These are phyloP conservation scores for Periophthalmus modestus DNA, from an alignment of 2,113 vertebrate genomes.

Conservation along the genomic window DNA sequence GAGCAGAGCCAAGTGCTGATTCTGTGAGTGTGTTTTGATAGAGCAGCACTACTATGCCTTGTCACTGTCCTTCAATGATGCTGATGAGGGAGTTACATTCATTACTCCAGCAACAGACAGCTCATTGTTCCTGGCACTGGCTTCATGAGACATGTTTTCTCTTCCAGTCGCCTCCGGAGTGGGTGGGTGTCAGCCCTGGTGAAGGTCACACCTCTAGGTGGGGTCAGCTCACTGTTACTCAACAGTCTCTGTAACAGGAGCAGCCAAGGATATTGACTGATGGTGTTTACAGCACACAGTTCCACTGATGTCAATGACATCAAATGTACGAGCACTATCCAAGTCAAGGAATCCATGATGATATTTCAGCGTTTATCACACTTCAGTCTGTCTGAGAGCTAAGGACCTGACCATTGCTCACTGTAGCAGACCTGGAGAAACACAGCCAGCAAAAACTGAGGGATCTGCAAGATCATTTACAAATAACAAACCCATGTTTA, in stretches of 20 bases:
- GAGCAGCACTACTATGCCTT: conserved; percentile 20
- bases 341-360: conserved; percentile 41
- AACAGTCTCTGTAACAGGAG: conserved; percentile 32
- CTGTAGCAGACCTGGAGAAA: neutral
- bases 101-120: conserved; percentile 60
- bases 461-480: neutral
- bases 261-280: conserved; percentile 61
- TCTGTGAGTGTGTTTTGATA: conserved; percentile 24
- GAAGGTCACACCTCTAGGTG: conserved; percentile 61
- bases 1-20: conserved; percentile 14
- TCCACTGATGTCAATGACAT: conserved; percentile 40
- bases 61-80: conserved; percentile 61
- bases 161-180: conserved; percentile 15
- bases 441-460: neutral
- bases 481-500: neutral
- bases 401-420: conserved; percentile 16
- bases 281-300: conserved; percentile 49
- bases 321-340: conserved; percentile 41
- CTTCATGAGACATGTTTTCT: conserved; percentile 21
- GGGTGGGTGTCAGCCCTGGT: conserved; percentile 36
- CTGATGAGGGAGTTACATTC: conserved; percentile 62
- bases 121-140: conserved; percentile 47
- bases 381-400: conserved; percentile 6
- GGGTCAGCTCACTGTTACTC: conserved; percentile 53
- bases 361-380: conserved; percentile 45